Evolutionary conservation across 2,797 vertebrate genomes (phyloP).

Genomic region (Syngnathus rostellatus): DNA sequence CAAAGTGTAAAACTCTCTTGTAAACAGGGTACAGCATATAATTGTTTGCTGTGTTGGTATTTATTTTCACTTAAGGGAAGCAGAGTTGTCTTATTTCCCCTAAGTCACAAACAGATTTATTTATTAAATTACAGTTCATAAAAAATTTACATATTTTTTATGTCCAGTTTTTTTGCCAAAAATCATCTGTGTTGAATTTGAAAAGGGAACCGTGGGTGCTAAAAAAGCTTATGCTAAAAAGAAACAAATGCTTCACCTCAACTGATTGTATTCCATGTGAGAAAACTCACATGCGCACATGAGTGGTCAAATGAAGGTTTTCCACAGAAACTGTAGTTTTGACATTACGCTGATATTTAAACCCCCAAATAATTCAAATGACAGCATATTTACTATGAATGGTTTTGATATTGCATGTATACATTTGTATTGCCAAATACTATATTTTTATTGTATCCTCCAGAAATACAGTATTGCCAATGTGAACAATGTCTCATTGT

Average conservation of each 20-base stretch:
- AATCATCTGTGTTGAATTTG: background rate
- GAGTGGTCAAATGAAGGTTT: constrained; percentile 16
- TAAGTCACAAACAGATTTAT: background rate
- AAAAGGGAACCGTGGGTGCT: constrained; percentile 31
- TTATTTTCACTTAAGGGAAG: background rate
- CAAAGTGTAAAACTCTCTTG: background rate
- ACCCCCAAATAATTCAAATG: constrained; percentile 30
- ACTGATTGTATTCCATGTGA: constrained; percentile 22
- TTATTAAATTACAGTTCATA: background rate
- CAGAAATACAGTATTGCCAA: constrained; percentile 17
- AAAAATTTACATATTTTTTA: background rate
- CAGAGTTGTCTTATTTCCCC: background rate
- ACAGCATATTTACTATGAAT: constrained; percentile 29
- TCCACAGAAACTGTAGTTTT: constrained; percentile 19
- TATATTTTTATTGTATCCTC: constrained; percentile 14
- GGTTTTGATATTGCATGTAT: constrained; percentile 26
- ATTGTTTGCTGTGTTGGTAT: background rate
- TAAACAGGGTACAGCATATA: background rate
- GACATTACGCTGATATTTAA: constrained; percentile 29
- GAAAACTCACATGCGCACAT: constrained; percentile 19
- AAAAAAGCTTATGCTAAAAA: constrained; percentile 10
- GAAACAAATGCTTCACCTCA: constrained; percentile 19
- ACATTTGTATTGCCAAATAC: constrained; percentile 28
- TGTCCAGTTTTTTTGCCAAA: background rate
- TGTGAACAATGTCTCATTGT: constrained; percentile 21